Conservation (phyloP, 2,113 vertebrate genomes). For the Campylomormyrus tamandua region DNA sequence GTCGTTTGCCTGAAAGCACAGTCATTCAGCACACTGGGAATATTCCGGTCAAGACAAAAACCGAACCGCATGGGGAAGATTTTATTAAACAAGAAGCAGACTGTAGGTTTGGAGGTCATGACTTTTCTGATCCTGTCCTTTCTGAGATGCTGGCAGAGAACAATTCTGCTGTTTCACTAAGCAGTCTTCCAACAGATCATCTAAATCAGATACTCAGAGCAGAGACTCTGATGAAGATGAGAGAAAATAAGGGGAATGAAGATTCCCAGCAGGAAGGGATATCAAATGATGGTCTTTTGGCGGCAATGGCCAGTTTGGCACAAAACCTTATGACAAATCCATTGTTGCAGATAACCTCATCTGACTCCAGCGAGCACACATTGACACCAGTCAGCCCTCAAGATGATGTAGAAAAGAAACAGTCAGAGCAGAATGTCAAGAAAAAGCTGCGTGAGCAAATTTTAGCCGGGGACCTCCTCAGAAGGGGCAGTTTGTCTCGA, state of each 20-base stretch:
- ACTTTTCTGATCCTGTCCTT: constrained; percentile 54
- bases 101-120: constrained; percentile 49
- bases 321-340: constrained; percentile 33
- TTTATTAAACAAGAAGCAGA: constrained; percentile 54
- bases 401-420: constrained; percentile 24
- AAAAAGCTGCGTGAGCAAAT: constrained; percentile 71
- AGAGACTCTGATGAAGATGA: constrained; percentile 39
- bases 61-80: constrained; percentile 45
- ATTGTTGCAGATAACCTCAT: constrained; percentile 18
- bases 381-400: not conserved
- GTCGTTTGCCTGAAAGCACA: constrained; percentile 46
- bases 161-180: constrained; percentile 39
- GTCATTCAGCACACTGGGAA: constrained; percentile 59
- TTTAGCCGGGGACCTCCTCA: constrained; percentile 64
- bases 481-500: constrained; percentile 51
- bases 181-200: constrained; percentile 29
- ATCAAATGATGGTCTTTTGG: constrained; percentile 30
- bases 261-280: constrained; percentile 23
- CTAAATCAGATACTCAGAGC: constrained; percentile 32
- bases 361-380: constrained; percentile 24
- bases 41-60: constrained; percentile 39
- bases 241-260: constrained; percentile 29
- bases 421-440: constrained; percentile 63
- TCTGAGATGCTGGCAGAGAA: constrained; percentile 63
- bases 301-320: constrained; percentile 30